Percentiles rank a stretch among this genome's conserved stretches.
Evolutionary conservation across 2,888 invertebrate genomes (phyloP).

Genomic region (Masnerella sp.): DNA sequence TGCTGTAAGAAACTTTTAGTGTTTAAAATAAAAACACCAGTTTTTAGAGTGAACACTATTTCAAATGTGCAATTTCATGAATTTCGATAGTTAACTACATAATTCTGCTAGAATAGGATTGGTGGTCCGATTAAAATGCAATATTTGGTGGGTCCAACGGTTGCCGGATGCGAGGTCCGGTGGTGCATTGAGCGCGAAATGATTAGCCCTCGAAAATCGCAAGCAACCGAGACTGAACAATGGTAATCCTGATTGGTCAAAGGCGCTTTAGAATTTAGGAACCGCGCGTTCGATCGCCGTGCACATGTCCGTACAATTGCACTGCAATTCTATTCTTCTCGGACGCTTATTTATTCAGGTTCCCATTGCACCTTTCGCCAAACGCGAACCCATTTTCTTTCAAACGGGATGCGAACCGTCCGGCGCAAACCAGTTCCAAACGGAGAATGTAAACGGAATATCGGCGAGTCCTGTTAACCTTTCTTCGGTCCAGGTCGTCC

Average conservation of each 20-base stretch:
- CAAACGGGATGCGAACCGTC: constrained; percentile 41
- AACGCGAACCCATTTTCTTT: constrained; percentile 37
- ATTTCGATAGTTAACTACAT: too few species aligned
- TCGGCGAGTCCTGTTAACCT: constrained; percentile 72
- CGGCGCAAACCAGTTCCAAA: constrained; percentile 68
- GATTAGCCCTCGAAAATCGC: constrained; percentile 57
- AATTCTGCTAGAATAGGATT: too few species aligned
- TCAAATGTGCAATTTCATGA: too few species aligned
- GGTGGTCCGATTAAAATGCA: constrained; percentile 4
- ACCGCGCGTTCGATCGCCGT: constrained; percentile 41
- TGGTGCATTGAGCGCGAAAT: constrained; percentile 34
- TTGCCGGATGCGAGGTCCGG: constrained; percentile 40
- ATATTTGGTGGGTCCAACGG: constrained; percentile 12
- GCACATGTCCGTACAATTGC: constrained; percentile 39
- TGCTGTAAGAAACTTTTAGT: too few species aligned
- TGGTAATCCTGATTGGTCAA: constrained; percentile 67
- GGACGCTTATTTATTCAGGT: constrained; percentile 44
- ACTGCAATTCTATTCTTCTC: constrained; percentile 37
- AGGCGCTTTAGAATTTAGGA: constrained; percentile 69
- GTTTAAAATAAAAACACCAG: too few species aligned
- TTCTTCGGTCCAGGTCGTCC: constrained; percentile 67
- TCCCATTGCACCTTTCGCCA: constrained; percentile 40
- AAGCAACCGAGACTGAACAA: constrained; percentile 65
- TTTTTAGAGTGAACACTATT: too few species aligned
- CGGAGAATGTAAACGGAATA: constrained; percentile 74